Conservation (phyloP, 2,113 vertebrate species). For the Cichladusa arquata region DNA sequence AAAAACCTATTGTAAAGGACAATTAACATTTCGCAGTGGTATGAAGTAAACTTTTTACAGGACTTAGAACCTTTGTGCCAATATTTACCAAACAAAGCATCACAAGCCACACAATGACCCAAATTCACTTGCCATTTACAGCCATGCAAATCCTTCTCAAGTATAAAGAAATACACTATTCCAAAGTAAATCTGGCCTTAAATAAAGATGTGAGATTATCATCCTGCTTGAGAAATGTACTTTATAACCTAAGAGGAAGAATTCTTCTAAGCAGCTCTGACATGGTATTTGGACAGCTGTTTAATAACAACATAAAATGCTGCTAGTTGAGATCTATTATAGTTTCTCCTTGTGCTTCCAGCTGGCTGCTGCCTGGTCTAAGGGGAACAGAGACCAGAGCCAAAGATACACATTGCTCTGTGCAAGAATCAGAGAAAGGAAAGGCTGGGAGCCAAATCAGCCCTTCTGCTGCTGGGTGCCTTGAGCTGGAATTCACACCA, state of each 20-base stretch:
- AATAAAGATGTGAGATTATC: background rate
- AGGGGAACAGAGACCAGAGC: background rate
- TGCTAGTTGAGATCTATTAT: background rate
- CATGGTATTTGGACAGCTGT: slow-evolving; percentile 46
- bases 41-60: background rate
- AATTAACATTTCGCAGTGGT: background rate
- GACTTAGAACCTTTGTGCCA: background rate
- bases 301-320: slow-evolving; percentile 39
- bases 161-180: background rate
- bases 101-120: background rate
- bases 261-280: background rate
- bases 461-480: background rate
- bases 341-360: slow-evolving; percentile 41
- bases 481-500: background rate
- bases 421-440: background rate
- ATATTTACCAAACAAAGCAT: background rate
- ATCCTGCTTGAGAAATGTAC: background rate
- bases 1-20: background rate
- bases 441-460: background rate
- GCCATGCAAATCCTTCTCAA: background rate
- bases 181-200: background rate
- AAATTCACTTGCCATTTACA: background rate
- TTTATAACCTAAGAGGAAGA: background rate
- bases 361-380: slow-evolving; percentile 19
- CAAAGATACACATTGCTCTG: slow-evolving; percentile 37